These are phyloP conservation scores for Tinea semifulvella DNA, from an alignment of 2,888 invertebrate species.

Conservation along the genomic window DNA sequence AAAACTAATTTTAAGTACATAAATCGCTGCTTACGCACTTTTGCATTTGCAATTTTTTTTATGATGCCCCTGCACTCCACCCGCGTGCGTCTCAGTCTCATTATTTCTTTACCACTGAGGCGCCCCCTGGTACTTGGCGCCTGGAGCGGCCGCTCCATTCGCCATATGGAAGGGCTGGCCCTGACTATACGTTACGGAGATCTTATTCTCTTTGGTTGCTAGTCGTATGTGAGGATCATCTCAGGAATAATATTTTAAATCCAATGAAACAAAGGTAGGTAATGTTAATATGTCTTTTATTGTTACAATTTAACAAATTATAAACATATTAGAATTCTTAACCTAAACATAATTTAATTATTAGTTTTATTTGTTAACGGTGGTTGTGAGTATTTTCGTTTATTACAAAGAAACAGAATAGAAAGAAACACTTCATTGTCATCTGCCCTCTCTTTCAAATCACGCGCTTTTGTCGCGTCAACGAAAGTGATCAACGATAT, in stretches of 20 bases:
- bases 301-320: conserved; percentile 61
- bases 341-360: conserved; percentile 27
- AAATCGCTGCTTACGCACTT: too few species aligned
- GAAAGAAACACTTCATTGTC: conserved; percentile 5
- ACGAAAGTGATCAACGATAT: background rate
- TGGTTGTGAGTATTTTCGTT: conserved; percentile 27
- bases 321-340: conserved; percentile 51
- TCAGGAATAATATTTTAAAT: conserved; percentile 10
- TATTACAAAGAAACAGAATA: conserved; percentile 9
- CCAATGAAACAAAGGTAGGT: conserved; percentile 15
- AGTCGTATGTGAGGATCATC: too few species aligned
- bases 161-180: too few species aligned
- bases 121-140: too few species aligned
- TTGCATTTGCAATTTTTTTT: too few species aligned
- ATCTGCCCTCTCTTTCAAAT: conserved; percentile 5
- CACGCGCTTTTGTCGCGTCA: conserved; percentile 1
- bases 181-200: too few species aligned
- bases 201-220: too few species aligned
- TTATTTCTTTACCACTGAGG: too few species aligned
- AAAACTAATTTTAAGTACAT: too few species aligned
- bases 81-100: too few species aligned
- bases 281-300: conserved; percentile 48
- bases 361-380: conserved; percentile 29
- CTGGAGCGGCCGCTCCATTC: too few species aligned
- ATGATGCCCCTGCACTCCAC: too few species aligned